phyloP scores from a whole-genome alignment of 2,113 vertebrate genomes.

The Ardeotis arabs region DNA sequence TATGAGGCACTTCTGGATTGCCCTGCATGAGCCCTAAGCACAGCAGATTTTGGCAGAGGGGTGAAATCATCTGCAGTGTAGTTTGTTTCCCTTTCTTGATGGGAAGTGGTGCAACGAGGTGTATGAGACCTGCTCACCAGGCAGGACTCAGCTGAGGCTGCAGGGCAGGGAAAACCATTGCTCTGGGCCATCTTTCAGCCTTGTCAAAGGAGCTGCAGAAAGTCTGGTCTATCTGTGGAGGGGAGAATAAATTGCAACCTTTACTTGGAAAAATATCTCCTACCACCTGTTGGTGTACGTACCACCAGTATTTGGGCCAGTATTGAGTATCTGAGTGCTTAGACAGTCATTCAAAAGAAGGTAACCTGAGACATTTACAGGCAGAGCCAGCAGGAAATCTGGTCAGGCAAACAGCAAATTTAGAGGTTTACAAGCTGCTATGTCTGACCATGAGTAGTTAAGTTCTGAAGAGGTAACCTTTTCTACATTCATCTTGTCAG shows the following conservation, averaged over 20 bases:
- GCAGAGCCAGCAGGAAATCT: neutral
- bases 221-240: neutral
- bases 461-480: neutral
- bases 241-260: neutral
- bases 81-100: neutral
- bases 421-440: neutral
- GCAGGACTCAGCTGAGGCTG: neutral
- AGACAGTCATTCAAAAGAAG: neutral
- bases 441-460: neutral
- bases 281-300: accelerated
- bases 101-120: neutral
- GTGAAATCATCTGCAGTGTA: neutral
- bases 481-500: neutral
- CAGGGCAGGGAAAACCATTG: neutral
- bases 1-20: neutral
- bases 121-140: neutral
- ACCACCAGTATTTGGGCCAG: neutral
- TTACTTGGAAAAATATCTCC: neutral
- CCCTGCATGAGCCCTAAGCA: neutral
- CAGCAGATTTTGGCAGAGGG: neutral
- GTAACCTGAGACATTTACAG: neutral
- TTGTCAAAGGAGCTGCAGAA: neutral
- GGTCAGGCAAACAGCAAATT: neutral
- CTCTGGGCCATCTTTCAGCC: neutral
- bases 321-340: neutral